Evolutionary conservation across 2,797 vertebrate genomes (phyloP).

Genomic region (Lycodopsis pacificus): DNA sequence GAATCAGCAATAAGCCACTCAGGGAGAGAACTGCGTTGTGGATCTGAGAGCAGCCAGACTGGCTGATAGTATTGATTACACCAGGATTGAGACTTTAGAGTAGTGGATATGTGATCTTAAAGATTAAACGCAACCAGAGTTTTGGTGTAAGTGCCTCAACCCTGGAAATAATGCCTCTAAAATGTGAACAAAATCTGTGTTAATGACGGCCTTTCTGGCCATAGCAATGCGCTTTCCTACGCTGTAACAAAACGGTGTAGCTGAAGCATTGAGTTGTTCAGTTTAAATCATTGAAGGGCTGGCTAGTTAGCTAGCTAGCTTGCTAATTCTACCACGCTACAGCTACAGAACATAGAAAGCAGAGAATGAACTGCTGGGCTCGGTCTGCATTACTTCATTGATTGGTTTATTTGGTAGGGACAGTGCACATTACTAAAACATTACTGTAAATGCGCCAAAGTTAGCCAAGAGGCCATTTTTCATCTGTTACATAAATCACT

Average conservation of each 20-base stretch:
- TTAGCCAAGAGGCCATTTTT: no score
- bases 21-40: conserved; percentile 17
- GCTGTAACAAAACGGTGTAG: no score
- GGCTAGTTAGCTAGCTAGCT: background rate
- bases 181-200: background rate
- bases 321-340: background rate
- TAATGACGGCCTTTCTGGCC: background rate
- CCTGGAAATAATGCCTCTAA: background rate
- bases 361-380: background rate
- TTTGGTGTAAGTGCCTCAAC: background rate
- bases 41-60: conserved; percentile 19
- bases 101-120: no score
- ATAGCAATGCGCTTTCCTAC: no score
- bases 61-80: conserved; percentile 41
- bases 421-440: no score
- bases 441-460: no score
- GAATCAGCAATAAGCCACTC: conserved; percentile 62
- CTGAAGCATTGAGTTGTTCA: background rate
- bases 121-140: background rate
- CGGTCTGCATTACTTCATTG: background rate
- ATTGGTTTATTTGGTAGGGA: no score
- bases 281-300: background rate
- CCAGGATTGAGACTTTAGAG: background rate
- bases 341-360: background rate
- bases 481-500: background rate